Percentiles rank a stretch among this genome's conserved stretches.
Evolutionary conservation across 2,113 vertebrate species (phyloP).

Genomic region (Microtus montanus): DNA sequence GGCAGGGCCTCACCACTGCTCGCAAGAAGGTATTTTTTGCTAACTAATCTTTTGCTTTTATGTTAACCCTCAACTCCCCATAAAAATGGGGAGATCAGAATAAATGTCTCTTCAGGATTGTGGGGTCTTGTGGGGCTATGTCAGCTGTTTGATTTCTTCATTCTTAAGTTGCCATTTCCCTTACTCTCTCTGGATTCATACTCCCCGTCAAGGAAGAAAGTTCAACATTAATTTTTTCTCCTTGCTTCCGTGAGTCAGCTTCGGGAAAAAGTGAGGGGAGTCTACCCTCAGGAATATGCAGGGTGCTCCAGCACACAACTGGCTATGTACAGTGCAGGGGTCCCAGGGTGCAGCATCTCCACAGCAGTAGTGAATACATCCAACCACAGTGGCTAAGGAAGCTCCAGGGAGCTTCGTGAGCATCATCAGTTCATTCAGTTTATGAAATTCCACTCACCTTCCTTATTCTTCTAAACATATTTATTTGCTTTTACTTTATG

Average conservation of each 20-base stretch:
- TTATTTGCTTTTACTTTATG: neutral
- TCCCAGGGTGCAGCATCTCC: neutral
- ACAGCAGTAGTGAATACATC: fast-evolving
- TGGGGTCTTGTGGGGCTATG: too few relatives aligned
- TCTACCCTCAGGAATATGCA: neutral
- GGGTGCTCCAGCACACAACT: neutral
- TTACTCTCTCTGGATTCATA: neutral
- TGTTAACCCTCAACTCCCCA: neutral
- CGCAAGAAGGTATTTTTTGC: neutral
- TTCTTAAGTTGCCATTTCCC: neutral
- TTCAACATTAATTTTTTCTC: neutral
- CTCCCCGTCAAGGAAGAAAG: neutral
- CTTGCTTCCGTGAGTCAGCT: neutral
- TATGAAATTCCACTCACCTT: neutral
- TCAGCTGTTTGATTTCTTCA: neutral
- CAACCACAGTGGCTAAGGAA: neutral
- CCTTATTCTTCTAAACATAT: neutral
- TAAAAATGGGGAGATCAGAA: neutral
- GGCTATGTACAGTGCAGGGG: too few relatives aligned
- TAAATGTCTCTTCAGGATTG: neutral
- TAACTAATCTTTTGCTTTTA: neutral
- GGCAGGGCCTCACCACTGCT: neutral
- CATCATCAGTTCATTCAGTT: neutral
- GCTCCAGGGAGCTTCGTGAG: neutral
- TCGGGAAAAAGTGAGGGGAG: neutral